A percentile compares a stretch with the other conserved stretches of the same genome.
Conservation (phyloP, 2,797 vertebrate genomes). For the Ataeniobius toweri region DNA sequence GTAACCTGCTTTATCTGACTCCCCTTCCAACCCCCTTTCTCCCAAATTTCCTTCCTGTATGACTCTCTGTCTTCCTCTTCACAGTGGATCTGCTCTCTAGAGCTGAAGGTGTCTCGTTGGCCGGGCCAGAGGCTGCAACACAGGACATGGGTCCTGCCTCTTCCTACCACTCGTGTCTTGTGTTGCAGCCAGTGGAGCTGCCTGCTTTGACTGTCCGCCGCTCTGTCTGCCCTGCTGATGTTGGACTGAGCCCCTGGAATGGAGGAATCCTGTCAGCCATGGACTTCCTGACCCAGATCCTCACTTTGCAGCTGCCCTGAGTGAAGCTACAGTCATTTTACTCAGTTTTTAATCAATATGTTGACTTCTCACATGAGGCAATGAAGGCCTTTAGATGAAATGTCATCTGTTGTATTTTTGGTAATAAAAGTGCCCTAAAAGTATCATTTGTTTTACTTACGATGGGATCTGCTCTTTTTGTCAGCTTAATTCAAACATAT, state of each 20-base stretch:
- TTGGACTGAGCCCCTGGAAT: conserved; percentile 28
- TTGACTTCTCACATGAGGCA: conserved; percentile 22
- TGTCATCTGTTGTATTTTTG: conserved; percentile 16
- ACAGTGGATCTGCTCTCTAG: conserved; percentile 58
- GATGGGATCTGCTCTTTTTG: conserved; percentile 6
- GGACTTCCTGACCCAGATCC: conserved; percentile 18
- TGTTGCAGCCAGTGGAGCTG: conserved; percentile 99
- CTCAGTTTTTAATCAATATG: conserved; percentile 12
- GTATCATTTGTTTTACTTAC: conserved; percentile 15
- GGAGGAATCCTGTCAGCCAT: conserved; percentile 29
- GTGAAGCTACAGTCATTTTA: conserved; percentile 3
- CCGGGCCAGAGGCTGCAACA: conserved; percentile 97
- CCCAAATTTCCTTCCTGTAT: conserved; percentile 41
- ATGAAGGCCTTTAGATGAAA: conserved; percentile 31
- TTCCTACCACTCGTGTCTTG: conserved; percentile 98
- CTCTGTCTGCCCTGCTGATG: conserved; percentile 13
- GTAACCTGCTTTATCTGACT: conserved; percentile 57
- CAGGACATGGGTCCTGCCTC: conserved; percentile 95
- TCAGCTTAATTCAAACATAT: neutral
- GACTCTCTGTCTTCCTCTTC: conserved; percentile 44
- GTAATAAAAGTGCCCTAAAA: neutral
- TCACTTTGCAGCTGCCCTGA: conserved; percentile 4
- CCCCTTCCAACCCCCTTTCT: neutral
- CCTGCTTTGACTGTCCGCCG: conserved; percentile 42
- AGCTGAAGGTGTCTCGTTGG: conserved; percentile 76